phyloP scores from a whole-genome alignment of 1,140 invertebrate genomes.

The Atta texana region DNA sequence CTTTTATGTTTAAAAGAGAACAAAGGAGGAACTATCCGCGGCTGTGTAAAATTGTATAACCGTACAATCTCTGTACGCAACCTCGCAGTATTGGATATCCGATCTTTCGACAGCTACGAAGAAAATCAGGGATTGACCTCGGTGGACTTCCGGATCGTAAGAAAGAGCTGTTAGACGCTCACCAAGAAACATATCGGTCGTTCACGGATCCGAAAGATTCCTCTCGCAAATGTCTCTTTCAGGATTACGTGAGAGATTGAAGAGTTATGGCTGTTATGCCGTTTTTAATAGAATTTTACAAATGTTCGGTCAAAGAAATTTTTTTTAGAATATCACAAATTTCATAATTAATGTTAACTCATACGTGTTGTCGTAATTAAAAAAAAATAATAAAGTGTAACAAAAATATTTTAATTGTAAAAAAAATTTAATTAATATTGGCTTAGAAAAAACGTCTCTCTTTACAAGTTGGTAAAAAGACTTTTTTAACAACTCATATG shows the following conservation, averaged over 20 bases:
- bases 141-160: constrained; percentile 52
- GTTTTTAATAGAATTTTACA: neutral
- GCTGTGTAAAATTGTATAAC: constrained; percentile 32
- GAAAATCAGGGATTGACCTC: constrained; percentile 71
- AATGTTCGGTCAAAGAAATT: neutral
- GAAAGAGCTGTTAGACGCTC: constrained; percentile 61
- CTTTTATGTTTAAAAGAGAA: constrained; percentile 27
- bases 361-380: neutral
- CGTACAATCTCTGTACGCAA: constrained; percentile 16
- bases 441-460: no score
- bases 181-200: constrained; percentile 53
- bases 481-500: no score
- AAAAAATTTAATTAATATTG: neutral
- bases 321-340: neutral
- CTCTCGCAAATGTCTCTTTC: constrained; percentile 37
- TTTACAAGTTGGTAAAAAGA: no score
- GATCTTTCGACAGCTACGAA: constrained; percentile 40
- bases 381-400: neutral
- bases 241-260: constrained; percentile 30
- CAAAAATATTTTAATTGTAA: neutral
- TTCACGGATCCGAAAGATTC: constrained; percentile 7
- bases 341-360: constrained; percentile 17
- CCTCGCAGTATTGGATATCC: constrained; percentile 58
- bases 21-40: constrained; percentile 28
- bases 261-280: neutral